Evolutionary conservation across 2,113 vertebrate genomes (phyloP).

Genomic region (Erpornis zantholeuca): DNA sequence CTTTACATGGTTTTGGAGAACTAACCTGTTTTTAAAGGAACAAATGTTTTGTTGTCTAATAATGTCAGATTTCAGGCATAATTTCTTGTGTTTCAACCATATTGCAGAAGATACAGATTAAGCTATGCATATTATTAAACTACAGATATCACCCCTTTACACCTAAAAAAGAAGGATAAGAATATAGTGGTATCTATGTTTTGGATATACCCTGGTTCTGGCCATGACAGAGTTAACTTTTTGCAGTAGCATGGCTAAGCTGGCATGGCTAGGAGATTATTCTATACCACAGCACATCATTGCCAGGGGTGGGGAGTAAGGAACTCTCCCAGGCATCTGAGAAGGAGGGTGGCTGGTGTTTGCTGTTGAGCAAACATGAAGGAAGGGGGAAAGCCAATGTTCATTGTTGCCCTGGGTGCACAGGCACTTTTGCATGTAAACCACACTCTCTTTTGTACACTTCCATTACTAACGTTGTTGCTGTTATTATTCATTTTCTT

Average conservation of each 20-base stretch:
- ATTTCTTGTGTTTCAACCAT: neutral
- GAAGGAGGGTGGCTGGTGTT: fast-evolving
- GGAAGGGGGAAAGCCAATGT: too few species aligned
- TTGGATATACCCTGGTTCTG: neutral
- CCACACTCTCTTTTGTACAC: fast-evolving
- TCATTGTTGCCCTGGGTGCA: neutral
- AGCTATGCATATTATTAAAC: neutral
- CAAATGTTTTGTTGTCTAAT: neutral
- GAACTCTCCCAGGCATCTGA: neutral
- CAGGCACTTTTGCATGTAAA: fast-evolving
- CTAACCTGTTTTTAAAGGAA: neutral
- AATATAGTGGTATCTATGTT: neutral
- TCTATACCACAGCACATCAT: neutral
- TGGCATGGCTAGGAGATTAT: neutral
- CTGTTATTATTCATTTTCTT: neutral
- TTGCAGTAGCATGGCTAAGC: neutral
- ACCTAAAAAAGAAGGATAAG: neutral
- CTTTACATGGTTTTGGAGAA: neutral
- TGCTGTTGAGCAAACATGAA: neutral
- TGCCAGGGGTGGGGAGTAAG: neutral
- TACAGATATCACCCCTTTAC: neutral
- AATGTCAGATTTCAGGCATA: neutral
- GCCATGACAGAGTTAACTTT: neutral
- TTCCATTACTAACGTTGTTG: neutral
- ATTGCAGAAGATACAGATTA: neutral